Percentiles rank a stretch among this genome's conserved stretches.
Evolutionary conservation across 2,113 vertebrate species (phyloP).

Genomic region (Anolis sagrei): DNA sequence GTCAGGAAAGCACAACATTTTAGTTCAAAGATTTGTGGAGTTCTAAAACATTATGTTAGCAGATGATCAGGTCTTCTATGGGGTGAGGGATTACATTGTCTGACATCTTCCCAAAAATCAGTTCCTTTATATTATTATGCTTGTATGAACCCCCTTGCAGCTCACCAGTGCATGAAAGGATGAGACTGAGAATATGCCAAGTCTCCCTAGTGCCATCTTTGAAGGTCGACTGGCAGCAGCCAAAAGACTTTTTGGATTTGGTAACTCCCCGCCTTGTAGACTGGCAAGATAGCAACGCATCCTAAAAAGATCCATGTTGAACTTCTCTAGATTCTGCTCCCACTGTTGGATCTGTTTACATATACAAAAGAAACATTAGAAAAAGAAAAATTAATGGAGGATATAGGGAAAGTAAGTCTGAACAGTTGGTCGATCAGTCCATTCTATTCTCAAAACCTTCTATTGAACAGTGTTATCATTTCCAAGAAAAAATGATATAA

Average conservation of each 20-base stretch:
- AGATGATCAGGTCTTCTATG: too few species aligned
- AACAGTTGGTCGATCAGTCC: conserved; percentile 46
- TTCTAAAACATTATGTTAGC: not conserved
- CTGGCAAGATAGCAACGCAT: conserved; percentile 96
- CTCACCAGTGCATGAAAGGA: conserved; percentile 97
- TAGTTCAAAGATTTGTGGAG: not conserved
- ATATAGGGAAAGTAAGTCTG: not conserved
- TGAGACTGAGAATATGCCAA: conserved; percentile 94
- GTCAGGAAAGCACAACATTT: not conserved
- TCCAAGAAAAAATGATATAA: conserved; percentile 36
- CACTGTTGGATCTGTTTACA: conserved; percentile 93
- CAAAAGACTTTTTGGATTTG: conserved; percentile 95
- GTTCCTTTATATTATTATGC: not conserved
- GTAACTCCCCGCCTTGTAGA: conserved; percentile 93
- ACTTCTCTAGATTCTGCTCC: conserved; percentile 97
- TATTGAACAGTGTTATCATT: conserved; percentile 39
- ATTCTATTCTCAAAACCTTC: conserved; percentile 34
- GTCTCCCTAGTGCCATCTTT: conserved; percentile 89
- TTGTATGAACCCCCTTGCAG: not conserved
- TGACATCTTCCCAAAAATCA: not conserved
- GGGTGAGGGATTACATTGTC: not conserved
- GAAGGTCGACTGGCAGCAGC: conserved; percentile 92
- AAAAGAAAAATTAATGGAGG: conserved; percentile 41
- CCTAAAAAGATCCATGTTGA: conserved; percentile 95
- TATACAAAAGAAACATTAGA: conserved; percentile 48